phyloP scores from a whole-genome alignment of 1,140 invertebrate genomes.

The Tribolium castaneum region DNA sequence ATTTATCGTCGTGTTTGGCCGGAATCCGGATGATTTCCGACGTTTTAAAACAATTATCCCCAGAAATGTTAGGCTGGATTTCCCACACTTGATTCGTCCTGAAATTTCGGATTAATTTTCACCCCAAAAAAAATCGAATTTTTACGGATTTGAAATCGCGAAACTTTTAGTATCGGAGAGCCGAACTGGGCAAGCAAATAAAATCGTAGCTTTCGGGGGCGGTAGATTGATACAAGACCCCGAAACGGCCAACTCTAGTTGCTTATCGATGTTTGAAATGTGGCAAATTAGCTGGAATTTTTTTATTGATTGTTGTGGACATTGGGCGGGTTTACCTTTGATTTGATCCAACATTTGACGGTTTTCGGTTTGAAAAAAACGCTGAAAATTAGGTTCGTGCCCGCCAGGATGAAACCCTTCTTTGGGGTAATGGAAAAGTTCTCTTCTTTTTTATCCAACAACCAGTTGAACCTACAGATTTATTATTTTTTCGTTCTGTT shows the following conservation, averaged over 20 bases:
- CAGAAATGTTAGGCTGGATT: constrained; percentile 59
- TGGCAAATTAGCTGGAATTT: constrained; percentile 15
- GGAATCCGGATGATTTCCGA: constrained; percentile 1
- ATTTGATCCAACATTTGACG: constrained; percentile 49
- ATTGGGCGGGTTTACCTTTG: constrained; percentile 24
- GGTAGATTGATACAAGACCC: constrained; percentile 62
- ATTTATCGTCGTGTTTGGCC: not conserved
- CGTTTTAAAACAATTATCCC: constrained; percentile 58
- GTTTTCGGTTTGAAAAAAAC: constrained; percentile 60
- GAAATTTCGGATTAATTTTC: constrained; percentile 7
- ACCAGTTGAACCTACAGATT: constrained; percentile 45
- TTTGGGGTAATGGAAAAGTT: constrained; percentile 59
- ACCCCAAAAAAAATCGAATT: not conserved
- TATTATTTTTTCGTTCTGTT: not conserved
- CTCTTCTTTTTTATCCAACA: constrained; percentile 16
- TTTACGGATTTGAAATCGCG: constrained; percentile 59
- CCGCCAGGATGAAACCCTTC: constrained; percentile 62
- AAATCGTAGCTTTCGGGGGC: constrained; percentile 58
- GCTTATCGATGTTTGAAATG: constrained; percentile 52
- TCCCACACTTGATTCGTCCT: constrained; percentile 57
- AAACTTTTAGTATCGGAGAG: constrained; percentile 54
- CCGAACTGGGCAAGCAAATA: constrained; percentile 60
- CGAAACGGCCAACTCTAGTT: constrained; percentile 56
- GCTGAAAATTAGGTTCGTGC: constrained; percentile 59
- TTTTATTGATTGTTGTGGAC: not conserved